Percentiles rank a stretch among this genome's conserved stretches.
These are phyloP conservation scores for Thunnus thynnus DNA, from an alignment of 2,113 vertebrate genomes.

Conservation along the genomic window DNA sequence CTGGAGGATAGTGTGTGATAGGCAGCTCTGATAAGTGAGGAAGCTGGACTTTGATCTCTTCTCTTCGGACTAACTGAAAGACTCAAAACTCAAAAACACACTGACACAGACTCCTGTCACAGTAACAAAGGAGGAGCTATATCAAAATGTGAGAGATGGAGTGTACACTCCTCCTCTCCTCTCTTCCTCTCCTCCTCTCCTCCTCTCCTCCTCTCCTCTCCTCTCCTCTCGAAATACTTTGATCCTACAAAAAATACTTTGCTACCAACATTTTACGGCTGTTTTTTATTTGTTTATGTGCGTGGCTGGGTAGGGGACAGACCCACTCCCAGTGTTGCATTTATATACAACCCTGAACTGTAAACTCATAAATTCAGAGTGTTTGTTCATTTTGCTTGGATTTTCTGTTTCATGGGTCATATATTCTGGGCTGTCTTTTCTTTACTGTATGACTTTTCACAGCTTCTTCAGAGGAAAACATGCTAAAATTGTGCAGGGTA, in stretches of 20 bases:
- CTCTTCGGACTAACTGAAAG: conserved; percentile 41
- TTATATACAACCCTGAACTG: conserved; percentile 34
- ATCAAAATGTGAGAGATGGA: conserved; percentile 22
- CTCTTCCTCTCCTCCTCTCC: neutral
- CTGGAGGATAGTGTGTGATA: conserved; percentile 64
- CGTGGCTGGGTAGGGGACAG: conserved; percentile 22
- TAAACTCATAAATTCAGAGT: conserved; percentile 39
- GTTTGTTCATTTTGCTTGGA: conserved; percentile 38
- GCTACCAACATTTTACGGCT: conserved; percentile 50
- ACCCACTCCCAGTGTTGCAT: conserved; percentile 24
- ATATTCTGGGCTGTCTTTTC: conserved; percentile 31
- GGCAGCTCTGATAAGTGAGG: conserved; percentile 60
- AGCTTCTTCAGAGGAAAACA: conserved; percentile 36
- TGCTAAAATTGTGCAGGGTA: conserved; percentile 39
- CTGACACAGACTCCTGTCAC: conserved; percentile 10
- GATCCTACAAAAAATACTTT: conserved; percentile 45
- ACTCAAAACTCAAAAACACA: conserved; percentile 35
- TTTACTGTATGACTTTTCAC: conserved; percentile 15
- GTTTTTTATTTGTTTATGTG: conserved; percentile 59
- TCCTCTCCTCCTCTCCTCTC: neutral
- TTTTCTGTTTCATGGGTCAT: conserved; percentile 43
- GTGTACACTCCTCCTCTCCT: neutral
- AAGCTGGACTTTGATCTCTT: conserved; percentile 66
- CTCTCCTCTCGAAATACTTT: neutral
- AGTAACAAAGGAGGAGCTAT: conserved; percentile 2